These are phyloP conservation scores for Sinocyclocheilus maitianheensis DNA, from an alignment of 2,113 vertebrate genomes.

Conservation along the genomic window DNA sequence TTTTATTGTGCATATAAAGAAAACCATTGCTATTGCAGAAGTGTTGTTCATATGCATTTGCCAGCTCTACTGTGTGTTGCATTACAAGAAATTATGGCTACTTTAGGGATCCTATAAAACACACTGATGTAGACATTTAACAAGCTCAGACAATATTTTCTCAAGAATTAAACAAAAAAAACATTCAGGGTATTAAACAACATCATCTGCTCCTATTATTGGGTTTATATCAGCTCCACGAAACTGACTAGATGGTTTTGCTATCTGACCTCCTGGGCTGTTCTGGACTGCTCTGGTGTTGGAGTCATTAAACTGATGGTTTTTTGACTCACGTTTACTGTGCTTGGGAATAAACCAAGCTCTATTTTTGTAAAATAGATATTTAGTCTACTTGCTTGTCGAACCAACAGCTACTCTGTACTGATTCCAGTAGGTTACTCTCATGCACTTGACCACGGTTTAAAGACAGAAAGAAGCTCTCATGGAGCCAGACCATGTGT, in stretches of 20 bases:
- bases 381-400: background rate
- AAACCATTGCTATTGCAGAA: constrained; percentile 66
- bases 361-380: background rate
- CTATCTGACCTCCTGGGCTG: constrained; percentile 23
- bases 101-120: constrained; percentile 73
- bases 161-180: constrained; percentile 54
- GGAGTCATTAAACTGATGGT: background rate
- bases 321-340: background rate
- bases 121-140: constrained; percentile 73
- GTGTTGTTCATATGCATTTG: constrained; percentile 69
- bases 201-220: constrained; percentile 57
- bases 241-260: background rate
- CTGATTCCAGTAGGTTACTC: background rate
- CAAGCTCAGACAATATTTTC: constrained; percentile 65
- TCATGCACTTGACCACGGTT: constrained; percentile 1
- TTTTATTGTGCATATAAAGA: constrained; percentile 65
- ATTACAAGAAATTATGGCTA: constrained; percentile 71
- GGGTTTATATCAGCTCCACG: constrained; percentile 50
- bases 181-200: constrained; percentile 62
- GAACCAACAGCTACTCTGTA: background rate
- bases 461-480: background rate
- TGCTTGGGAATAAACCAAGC: background rate
- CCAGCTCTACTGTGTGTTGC: constrained; percentile 67
- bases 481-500: constrained; percentile 5
- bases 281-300: background rate